Conservation (phyloP, 1,140 invertebrate species). For the Oryzaephilus surinamensis region DNA sequence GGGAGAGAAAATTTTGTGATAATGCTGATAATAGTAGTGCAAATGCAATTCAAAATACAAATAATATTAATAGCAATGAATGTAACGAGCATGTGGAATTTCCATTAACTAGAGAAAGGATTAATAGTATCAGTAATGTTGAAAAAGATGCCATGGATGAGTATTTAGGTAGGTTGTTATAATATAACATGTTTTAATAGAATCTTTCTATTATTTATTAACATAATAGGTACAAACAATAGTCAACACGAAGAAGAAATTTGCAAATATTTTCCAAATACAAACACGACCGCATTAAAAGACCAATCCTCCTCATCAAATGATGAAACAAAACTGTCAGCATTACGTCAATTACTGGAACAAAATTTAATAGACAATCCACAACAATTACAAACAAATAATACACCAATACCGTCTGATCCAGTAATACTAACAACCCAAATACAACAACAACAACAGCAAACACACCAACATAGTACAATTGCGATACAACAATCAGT, state of each 20-base stretch:
- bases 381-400: constrained; percentile 1
- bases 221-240: constrained; percentile 57
- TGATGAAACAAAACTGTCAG: not conserved
- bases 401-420: not conserved
- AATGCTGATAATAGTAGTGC: constrained; percentile 9
- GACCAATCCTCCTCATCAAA: not conserved
- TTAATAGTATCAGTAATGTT: constrained; percentile 58
- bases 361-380: constrained; percentile 7
- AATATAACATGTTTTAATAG: not conserved
- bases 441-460: not conserved
- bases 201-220: constrained; percentile 28
- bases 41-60: not conserved
- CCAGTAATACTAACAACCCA: not conserved
- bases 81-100: constrained; percentile 22
- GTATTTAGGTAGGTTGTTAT: constrained; percentile 43
- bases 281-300: not conserved
- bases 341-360: constrained; percentile 2
- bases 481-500: constrained; percentile 19
- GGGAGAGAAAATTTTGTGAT: constrained; percentile 18
- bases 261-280: constrained; percentile 55
- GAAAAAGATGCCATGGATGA: constrained; percentile 68
- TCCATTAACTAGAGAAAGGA: constrained; percentile 42
- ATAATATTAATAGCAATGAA: constrained; percentile 10
- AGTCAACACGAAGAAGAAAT: constrained; percentile 71
- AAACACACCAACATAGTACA: constrained; percentile 14